Evolutionary conservation across 2,888 invertebrate species (phyloP).

Genomic region (Pristionchus japonicus): DNA sequence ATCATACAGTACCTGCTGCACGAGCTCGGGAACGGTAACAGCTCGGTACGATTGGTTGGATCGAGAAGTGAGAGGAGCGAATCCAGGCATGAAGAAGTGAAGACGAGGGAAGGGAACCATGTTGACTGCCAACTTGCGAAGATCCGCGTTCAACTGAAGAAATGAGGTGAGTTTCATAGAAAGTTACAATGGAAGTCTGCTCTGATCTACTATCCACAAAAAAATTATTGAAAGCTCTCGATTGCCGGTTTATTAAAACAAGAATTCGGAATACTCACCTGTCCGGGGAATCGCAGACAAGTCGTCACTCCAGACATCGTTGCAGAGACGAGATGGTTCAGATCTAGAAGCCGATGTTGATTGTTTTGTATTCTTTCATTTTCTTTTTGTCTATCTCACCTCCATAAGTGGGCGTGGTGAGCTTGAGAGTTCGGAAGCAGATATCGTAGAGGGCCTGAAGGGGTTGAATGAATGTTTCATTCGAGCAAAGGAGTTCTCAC

Average conservation of each 20-base stretch:
- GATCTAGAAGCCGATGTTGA: slow-evolving; percentile 34
- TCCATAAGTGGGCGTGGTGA: slow-evolving; percentile 85
- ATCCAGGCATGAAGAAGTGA: slow-evolving; percentile 79
- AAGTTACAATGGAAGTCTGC: not conserved
- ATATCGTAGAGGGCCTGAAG: slow-evolving; percentile 77
- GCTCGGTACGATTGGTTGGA: slow-evolving; percentile 81
- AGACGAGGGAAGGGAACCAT: slow-evolving; percentile 84
- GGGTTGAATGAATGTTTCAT: not conserved
- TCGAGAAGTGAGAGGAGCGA: slow-evolving; percentile 90
- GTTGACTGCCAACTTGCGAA: slow-evolving; percentile 48
- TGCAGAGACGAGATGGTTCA: slow-evolving; percentile 77
- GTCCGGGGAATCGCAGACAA: slow-evolving; percentile 87
- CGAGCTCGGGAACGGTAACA: slow-evolving; percentile 83
- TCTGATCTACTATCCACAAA: no score
- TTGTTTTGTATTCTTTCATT: not conserved
- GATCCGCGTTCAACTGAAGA: slow-evolving; percentile 81
- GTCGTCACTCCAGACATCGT: slow-evolving; percentile 79
- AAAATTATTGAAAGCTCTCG: not conserved
- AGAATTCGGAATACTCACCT: slow-evolving; percentile 49
- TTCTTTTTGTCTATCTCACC: slow-evolving; percentile 3
- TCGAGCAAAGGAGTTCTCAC: slow-evolving; percentile 3
- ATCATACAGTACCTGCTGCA: slow-evolving; percentile 78
- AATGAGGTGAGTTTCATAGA: not conserved
- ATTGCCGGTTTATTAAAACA: no score
- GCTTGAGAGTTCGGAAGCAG: slow-evolving; percentile 79